Evolutionary conservation across 2,113 vertebrate genomes (phyloP), one percentile per base, ranked within the genome.

Genomic region (Haliaeetus leucogaster): DNA sequence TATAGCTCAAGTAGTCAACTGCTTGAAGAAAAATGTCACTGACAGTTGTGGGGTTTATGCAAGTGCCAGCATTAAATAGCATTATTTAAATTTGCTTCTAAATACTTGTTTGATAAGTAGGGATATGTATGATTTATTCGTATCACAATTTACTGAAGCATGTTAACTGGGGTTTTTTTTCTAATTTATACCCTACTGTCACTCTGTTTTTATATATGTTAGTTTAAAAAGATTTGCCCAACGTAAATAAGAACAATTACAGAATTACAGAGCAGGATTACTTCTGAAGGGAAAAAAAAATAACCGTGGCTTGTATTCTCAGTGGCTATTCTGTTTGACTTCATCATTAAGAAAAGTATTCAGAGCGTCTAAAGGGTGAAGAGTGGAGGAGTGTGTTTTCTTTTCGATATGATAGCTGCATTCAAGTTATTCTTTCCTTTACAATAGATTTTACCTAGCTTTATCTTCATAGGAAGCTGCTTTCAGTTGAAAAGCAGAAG

Each of bases 371-470:
- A 96, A 97, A 97, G 98, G 98, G 98, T 98, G 97, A 98, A 97
- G 97, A 98, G 98, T 96, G 97, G 97, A 98, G 96, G 97, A 97
- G 98, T 74, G 97, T 98, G 98, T 98, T 98, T 98, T 98, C 98
- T 97, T 98, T 98, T 98, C 97, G 98, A 98, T 98, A 98, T 98
- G 98, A 98, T 98, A 98, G 98, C 97, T 78, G 97, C 95, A 98
- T 98, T 98, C 98, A 98, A 97, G 98, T 98, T 98, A 98, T 98
- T 98, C 98, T 98, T 97, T 62, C 98, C 98, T 89, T 98, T 98
- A 99, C 99, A 99, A 99, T 99, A 98, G 99, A 98, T 99, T 99
- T 99, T 99, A 99, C 99, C 99, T 99, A 98, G 98, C 99, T 99
- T 99, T 99, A 99, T 99, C 99, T 99, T 99, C 98, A 98, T 94